Evolutionary conservation across 2,113 vertebrate genomes (phyloP), one percentile per base, ranked within the genome.

Genomic region (Aepyceros melampus): DNA sequence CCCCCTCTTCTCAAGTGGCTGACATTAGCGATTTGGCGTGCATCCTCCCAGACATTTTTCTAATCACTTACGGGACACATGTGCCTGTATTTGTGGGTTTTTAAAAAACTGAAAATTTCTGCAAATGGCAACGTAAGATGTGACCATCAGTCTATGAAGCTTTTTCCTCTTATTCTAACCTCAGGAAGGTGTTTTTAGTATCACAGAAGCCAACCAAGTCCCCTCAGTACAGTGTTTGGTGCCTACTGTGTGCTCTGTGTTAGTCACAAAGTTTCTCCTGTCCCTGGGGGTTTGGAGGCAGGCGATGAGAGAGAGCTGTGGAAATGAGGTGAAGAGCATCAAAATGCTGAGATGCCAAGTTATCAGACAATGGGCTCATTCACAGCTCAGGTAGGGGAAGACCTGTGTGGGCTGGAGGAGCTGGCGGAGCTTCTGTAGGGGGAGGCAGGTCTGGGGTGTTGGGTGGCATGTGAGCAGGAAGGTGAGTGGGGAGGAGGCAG

Each of bases 351-450:
- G 76, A 45, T 13, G 64, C 96, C 94, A 93, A 94, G 87, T 93
- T 71, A 3, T 25, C 60, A 97, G 94, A 98, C 98, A 97, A 97
- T 94, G 93, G 83, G 95, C 0, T 4, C 86, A 89, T 98, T 98
- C 85, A 98, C 93, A 88, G n/a, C 29, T 64, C 97, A 98, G 97
- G 95, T 97, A 86, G 96, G 92, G 91, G 58, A 43, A 91, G 97
- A 82, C 88, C 89, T 94, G 83, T 91, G 97, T 89, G 96, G 97
- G 95, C 90, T 51, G 85, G 87, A 58, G 79, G 67, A 67, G 88
- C 92, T 91, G 97, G 82, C 5, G 1, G 40, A 43, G 83, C 76
- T 83, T 76, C 67, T 47, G 27, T 12, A 6, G n/a, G 14, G 23
- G 29, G 49, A 25, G 64, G 27, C 3, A 31, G 60, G 74, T 36